Evolutionary conservation across 53 echinoderm and acorn worm genomes (phyloP), one percentile per base, ranked within the genome.

Genomic region (Crossaster papposus): DNA sequence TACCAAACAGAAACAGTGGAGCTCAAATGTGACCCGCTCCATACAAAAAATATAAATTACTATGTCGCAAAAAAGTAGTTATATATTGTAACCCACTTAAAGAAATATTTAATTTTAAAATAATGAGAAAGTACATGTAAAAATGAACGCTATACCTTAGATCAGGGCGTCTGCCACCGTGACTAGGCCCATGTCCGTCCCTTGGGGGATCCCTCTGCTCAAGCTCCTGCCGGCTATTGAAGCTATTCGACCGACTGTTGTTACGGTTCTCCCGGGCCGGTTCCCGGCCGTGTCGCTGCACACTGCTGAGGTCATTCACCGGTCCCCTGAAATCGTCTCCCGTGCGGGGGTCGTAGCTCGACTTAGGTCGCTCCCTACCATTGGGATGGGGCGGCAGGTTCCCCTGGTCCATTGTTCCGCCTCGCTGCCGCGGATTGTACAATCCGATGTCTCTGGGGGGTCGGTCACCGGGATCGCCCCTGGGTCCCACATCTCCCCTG

Each of bases 121-220:
- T 0, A 44, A 9, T 44, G 44, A 20, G 58, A 58, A 68, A 68
- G 68, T n/a, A n/a, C n/a, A n/a, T n/a, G n/a, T n/a, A n/a, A n/a
- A n/a, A n/a, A n/a, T n/a, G n/a, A n/a, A n/a, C n/a, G n/a, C n/a
- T n/a, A n/a, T 51, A 84, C 84, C 84, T 84, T 71, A 53, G 84
- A 72, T 84, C 84, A 30, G 84, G 84, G 72, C 72, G 84, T 51
- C 84, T 44, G 9, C 52, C 34, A 3, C 72, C 52, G 18, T 72
- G 22, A 38, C 84, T 72, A 72, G 84, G 84, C 30, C 73, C 84
- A 33, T 71, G 72, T 30, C 84, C 73, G 10, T 84, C 84, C 52
- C 84, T 84, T 30, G 84, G 84, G 52, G 84, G 84, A 51, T 84
- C 84, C 84, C 71, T 84, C 84, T 84, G 84, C 50, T 84, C 72